A percentile compares a stretch with the other conserved stretches of the same genome.
Evolutionary conservation across 2,113 vertebrate species (phyloP).

Genomic region (Progne subis): DNA sequence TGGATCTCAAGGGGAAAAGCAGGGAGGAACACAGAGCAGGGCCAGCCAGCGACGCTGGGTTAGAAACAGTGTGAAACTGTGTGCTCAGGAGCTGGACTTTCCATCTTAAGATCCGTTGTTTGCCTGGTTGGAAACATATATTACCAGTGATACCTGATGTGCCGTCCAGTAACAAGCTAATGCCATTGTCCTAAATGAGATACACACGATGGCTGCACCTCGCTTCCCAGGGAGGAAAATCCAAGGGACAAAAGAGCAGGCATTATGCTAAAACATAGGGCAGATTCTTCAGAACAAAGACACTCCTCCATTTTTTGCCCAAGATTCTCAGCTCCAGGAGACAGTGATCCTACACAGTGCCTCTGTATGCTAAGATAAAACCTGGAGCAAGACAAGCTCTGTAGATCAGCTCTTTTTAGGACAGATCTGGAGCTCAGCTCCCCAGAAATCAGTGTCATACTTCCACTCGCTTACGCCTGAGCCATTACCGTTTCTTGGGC

Average conservation of each 20-base stretch:
- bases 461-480: fast-evolving
- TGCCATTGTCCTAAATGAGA: not conserved
- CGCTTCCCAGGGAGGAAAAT: not conserved
- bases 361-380: not conserved
- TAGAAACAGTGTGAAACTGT: not conserved
- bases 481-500: conserved; percentile 92
- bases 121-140: not conserved
- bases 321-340: not conserved
- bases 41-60: not conserved
- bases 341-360: not conserved
- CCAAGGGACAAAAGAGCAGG: not conserved
- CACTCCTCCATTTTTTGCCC: not conserved
- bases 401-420: not conserved
- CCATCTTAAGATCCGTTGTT: not conserved
- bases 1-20: not conserved
- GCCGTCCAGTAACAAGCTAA: not conserved
- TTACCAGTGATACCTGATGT: not conserved
- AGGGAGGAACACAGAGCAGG: not conserved
- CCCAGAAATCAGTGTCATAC: not conserved
- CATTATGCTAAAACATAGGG: not conserved
- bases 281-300: not conserved
- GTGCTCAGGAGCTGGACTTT: not conserved
- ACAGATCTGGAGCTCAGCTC: not conserved
- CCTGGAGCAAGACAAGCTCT: not conserved
- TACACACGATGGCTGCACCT: not conserved